Evolutionary conservation across 2,113 vertebrate genomes (phyloP).

Genomic region (Myiopsitta monachus): DNA sequence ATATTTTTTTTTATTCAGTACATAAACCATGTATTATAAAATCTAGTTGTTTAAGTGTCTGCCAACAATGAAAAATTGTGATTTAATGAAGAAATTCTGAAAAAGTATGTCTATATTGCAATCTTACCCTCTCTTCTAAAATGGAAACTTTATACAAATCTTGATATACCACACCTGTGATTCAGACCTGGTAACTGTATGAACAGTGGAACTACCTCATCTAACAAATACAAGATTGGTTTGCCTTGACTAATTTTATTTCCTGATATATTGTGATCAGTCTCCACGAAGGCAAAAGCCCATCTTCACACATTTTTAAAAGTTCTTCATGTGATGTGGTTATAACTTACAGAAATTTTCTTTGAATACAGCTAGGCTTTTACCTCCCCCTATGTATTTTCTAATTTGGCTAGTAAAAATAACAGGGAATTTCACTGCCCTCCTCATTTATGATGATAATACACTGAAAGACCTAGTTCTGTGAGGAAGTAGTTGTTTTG

Average conservation of each 20-base stretch:
- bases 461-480: not conserved
- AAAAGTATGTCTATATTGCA: not conserved
- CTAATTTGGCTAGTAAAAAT: conserved; percentile 9
- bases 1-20: not conserved
- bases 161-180: not conserved
- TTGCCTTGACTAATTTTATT: not conserved
- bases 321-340: not conserved
- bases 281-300: not conserved
- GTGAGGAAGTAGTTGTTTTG: not conserved
- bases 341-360: not conserved
- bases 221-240: not conserved
- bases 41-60: not conserved
- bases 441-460: not conserved
- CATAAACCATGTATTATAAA: not conserved
- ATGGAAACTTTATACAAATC: not conserved
- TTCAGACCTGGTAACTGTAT: not conserved
- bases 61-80: not conserved
- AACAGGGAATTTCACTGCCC: not conserved
- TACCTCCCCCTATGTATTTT: not conserved
- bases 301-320: not conserved
- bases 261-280: not conserved
- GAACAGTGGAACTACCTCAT: not conserved
- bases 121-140: not conserved
- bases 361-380: not conserved
- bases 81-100: not conserved